Evolutionary conservation across 2,888 invertebrate genomes (phyloP).

Genomic region (Diaphora mendica): DNA sequence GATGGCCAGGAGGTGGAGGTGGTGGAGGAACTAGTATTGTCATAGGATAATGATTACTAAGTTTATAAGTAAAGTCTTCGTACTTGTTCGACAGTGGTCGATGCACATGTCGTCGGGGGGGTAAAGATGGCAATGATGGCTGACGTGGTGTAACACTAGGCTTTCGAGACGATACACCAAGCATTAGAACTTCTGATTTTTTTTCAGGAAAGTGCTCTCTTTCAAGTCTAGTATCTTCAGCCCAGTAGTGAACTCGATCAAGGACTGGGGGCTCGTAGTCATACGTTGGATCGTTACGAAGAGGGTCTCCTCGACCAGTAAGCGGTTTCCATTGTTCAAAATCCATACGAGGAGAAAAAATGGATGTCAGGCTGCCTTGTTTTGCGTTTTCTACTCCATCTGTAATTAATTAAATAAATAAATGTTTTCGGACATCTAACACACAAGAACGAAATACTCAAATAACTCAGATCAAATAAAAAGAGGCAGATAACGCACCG

Average conservation of each 20-base stretch:
- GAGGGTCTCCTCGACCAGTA: conserved; percentile 92
- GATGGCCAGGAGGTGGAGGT: conserved; percentile 80
- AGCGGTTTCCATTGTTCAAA: conserved; percentile 94
- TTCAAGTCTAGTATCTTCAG: conserved; percentile 88
- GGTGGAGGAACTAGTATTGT: conserved; percentile 91
- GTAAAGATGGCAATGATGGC: conserved; percentile 66
- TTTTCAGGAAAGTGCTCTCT: conserved; percentile 83
- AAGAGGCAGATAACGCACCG: too few species aligned
- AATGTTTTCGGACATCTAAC: too few species aligned
- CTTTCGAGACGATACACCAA: conserved; percentile 90
- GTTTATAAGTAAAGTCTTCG: conserved; percentile 84
- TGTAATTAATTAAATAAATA: conserved; percentile 42
- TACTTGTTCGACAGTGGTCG: conserved; percentile 71
- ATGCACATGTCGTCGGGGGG: conserved; percentile 57
- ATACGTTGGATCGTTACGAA: conserved; percentile 94
- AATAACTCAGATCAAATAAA: too few species aligned
- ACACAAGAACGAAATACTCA: not conserved
- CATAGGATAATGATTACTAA: conserved; percentile 86
- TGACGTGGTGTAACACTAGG: conserved; percentile 86
- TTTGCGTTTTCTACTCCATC: conserved; percentile 62
- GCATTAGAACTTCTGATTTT: conserved; percentile 89
- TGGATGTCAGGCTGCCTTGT: conserved; percentile 65
- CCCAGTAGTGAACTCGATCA: conserved; percentile 93
- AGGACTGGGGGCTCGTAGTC: conserved; percentile 94
- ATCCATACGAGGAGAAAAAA: conserved; percentile 92